Evolutionary conservation across 2,113 vertebrate species (phyloP).

Genomic region (Mungos mungo): DNA sequence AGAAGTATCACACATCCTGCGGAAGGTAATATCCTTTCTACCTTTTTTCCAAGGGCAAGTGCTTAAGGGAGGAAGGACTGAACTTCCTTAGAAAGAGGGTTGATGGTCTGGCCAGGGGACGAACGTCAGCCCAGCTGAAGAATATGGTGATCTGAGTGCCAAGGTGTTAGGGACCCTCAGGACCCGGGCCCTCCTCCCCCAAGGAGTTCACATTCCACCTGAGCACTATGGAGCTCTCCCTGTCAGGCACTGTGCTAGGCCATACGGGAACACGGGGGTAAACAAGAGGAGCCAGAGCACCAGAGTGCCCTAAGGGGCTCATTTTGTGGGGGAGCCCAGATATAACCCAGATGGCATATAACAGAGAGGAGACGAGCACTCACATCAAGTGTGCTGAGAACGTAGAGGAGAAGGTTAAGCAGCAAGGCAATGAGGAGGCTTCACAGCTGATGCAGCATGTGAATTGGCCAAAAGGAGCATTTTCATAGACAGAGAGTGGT

Average conservation of each 20-base stretch:
- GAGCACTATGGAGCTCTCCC: background rate
- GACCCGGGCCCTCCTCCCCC: rapidly evolving
- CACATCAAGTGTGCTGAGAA: background rate
- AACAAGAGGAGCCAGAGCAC: background rate
- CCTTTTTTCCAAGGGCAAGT: no score
- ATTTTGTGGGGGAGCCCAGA: background rate
- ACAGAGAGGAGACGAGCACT: background rate
- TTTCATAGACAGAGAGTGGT: background rate
- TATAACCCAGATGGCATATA: background rate
- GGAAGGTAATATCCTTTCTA: slow-evolving; percentile 35
- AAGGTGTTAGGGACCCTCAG: background rate
- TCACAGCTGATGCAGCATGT: background rate
- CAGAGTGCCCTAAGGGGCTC: background rate
- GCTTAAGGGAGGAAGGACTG: background rate
- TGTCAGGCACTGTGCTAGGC: background rate
- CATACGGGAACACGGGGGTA: background rate
- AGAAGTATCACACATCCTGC: rapidly evolving
- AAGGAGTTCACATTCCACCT: background rate
- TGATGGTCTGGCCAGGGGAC: background rate
- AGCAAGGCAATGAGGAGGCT: background rate
- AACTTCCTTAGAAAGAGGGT: background rate
- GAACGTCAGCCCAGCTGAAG: background rate
- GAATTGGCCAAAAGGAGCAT: background rate
- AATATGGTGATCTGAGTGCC: background rate
- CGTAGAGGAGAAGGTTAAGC: background rate